Conservation (phyloP, 2,113 vertebrate genomes). For the Gadus macrocephalus region DNA sequence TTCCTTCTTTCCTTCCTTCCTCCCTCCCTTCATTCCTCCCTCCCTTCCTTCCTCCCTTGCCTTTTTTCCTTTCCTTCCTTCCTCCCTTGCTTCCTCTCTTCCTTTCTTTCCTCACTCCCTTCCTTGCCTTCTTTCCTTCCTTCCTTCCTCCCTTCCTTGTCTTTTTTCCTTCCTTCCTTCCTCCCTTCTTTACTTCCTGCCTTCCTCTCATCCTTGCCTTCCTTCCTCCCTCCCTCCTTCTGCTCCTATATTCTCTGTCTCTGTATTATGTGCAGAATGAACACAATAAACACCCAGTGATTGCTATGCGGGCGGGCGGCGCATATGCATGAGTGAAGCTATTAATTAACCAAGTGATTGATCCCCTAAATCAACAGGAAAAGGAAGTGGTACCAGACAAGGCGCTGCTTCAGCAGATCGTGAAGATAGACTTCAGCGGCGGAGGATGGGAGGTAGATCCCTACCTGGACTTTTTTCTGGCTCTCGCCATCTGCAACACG, state of each 20-base stretch:
- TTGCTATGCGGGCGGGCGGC: neutral
- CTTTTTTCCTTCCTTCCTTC: neutral
- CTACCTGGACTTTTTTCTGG: slow-evolving; percentile 89
- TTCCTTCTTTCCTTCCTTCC: neutral
- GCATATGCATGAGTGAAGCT: slow-evolving; percentile 13
- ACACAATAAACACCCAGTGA: neutral
- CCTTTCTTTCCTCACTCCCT: neutral
- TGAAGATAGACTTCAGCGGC: slow-evolving; percentile 59
- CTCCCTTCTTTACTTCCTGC: neutral
- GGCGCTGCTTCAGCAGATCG: slow-evolving; percentile 77
- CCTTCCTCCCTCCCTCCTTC: neutral
- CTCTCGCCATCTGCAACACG: slow-evolving; percentile 92
- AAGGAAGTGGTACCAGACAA: slow-evolving; percentile 86
- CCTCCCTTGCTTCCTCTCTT: slow-evolving; percentile 4
- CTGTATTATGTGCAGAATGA: no score
- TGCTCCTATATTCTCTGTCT: no score
- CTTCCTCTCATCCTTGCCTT: neutral
- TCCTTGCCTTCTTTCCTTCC: neutral
- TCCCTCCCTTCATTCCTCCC: no score
- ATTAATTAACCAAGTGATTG: slow-evolving; percentile 42
- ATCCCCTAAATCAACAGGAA: slow-evolving; percentile 72
- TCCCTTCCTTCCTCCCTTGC: no score
- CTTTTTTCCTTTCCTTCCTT: neutral
- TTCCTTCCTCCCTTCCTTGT: neutral
- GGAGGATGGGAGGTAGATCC: slow-evolving; percentile 54